Evolutionary conservation across 2,888 invertebrate genomes (phyloP).

Genomic region (Ophonus ardosiacus): DNA sequence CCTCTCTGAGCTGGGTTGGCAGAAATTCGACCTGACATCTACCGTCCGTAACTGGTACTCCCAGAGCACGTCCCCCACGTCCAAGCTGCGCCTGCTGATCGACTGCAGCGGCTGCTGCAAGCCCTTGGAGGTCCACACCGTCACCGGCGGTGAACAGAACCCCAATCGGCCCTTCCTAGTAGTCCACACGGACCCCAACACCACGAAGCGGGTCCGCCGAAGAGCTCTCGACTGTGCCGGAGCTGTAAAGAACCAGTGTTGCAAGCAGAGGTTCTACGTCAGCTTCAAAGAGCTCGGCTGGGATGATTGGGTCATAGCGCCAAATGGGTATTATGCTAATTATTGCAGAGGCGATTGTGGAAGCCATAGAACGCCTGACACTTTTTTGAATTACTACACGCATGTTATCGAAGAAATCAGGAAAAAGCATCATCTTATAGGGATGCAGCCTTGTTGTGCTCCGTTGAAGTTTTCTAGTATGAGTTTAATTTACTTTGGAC

Average conservation of each 20-base stretch:
- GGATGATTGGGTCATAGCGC: conserved; percentile 97
- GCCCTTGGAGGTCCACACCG: conserved; percentile 83
- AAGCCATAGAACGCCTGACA: conserved; percentile 86
- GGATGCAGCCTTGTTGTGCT: conserved; percentile 94
- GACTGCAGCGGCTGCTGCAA: conserved; percentile 92
- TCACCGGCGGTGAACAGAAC: conserved; percentile 69
- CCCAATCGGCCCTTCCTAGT: conserved; percentile 90
- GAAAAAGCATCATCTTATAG: conserved; percentile 84
- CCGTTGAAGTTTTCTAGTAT: conserved; percentile 94
- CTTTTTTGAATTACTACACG: conserved; percentile 92
- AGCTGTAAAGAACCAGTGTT: conserved; percentile 86
- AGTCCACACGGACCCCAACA: conserved; percentile 86
- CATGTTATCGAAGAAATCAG: conserved; percentile 94
- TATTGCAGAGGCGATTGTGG: conserved; percentile 95
- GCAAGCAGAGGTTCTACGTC: conserved; percentile 93
- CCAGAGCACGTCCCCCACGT: conserved; percentile 73
- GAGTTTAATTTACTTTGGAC: conserved; percentile 94
- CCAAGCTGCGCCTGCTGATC: conserved; percentile 86
- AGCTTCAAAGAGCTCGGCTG: conserved; percentile 94
- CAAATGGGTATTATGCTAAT: conserved; percentile 94
- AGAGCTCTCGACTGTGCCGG: conserved; percentile 91
- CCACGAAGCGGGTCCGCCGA: conserved; percentile 84
- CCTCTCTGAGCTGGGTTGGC: conserved; percentile 87
- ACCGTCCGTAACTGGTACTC: conserved; percentile 87
- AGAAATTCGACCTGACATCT: conserved; percentile 89